phyloP scores from a whole-genome alignment of 2,888 invertebrate species.

The Patella caerulea region DNA sequence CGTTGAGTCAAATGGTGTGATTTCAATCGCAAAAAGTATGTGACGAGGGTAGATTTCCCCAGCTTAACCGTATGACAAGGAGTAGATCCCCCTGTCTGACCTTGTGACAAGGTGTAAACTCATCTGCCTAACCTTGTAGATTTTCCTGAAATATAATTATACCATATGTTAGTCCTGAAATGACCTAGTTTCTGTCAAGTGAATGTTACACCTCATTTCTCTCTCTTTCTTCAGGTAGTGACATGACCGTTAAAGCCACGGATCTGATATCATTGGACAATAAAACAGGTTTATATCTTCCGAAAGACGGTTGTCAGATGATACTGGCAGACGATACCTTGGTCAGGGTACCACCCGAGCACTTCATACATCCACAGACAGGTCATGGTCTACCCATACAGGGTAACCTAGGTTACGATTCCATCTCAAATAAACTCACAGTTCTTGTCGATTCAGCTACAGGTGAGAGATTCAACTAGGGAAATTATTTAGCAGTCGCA shows the following conservation, averaged over 20 bases:
- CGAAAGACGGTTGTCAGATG: conserved; percentile 59
- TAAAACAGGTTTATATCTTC: conserved; percentile 61
- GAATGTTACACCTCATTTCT: no score
- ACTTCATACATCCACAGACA: conserved; percentile 67
- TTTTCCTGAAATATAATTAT: no score
- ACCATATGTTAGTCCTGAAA: no score
- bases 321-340: conserved; percentile 53
- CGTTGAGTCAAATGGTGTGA: no score
- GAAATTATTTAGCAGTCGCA: no score
- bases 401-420: conserved; percentile 66
- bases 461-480: conserved; percentile 42
- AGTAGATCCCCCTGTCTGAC: no score
- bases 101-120: no score
- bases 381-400: conserved; percentile 64
- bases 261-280: conserved; percentile 52
- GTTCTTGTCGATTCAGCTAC: conserved; percentile 66
- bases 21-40: no score
- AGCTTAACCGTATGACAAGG: no score
- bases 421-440: conserved; percentile 60
- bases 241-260: conserved; percentile 43
- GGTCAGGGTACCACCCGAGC: conserved; percentile 51
- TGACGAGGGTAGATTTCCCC: no score
- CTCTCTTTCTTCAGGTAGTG: conserved; percentile 36
- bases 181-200: no score
- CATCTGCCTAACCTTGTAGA: no score